Percentiles rank a stretch among this genome's conserved stretches.
Conservation (phyloP, 2,797 vertebrate species). For the Hemibagrus guttatus region DNA sequence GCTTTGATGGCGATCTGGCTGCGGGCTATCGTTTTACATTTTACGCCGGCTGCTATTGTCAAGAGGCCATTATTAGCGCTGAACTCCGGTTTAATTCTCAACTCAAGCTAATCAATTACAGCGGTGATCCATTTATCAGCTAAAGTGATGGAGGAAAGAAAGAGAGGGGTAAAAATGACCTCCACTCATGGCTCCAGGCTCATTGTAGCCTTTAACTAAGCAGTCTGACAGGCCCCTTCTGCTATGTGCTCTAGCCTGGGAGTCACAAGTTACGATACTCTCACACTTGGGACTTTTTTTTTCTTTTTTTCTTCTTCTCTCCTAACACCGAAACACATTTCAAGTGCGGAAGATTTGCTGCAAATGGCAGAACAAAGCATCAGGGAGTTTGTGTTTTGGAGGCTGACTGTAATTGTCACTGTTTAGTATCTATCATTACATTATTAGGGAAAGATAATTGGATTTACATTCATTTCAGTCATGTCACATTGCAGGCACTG, state of each 20-base stretch:
- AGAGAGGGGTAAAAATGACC: conserved; percentile 80
- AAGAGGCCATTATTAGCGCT: conserved; percentile 86
- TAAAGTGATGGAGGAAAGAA: conserved; percentile 89
- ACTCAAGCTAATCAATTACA: conserved; percentile 96
- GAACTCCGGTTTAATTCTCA: conserved; percentile 90
- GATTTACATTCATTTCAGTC: conserved; percentile 35
- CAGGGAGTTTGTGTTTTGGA: conserved; percentile 1
- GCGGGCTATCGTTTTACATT: conserved; percentile 90
- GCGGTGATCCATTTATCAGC: conserved; percentile 97
- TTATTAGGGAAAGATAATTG: conserved; percentile 47
- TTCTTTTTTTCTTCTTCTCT: too few relatives aligned
- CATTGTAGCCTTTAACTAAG: conserved; percentile 30
- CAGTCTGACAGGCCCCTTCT: conserved; percentile 38
- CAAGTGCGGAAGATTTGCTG: neutral
- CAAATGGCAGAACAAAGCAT: neutral
- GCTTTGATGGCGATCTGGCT: conserved; percentile 94
- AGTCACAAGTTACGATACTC: conserved; percentile 30
- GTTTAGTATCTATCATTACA: conserved; percentile 30
- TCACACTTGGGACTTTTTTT: neutral
- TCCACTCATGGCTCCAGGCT: conserved; percentile 59
- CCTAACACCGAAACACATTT: neutral
- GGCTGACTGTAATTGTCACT: conserved; percentile 23
- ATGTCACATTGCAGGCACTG: conserved; percentile 31
- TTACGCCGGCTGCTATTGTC: conserved; percentile 88
- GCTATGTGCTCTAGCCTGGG: conserved; percentile 16